Conservation (phyloP, 1,140 invertebrate species). For the Ceratitis capitata region DNA sequence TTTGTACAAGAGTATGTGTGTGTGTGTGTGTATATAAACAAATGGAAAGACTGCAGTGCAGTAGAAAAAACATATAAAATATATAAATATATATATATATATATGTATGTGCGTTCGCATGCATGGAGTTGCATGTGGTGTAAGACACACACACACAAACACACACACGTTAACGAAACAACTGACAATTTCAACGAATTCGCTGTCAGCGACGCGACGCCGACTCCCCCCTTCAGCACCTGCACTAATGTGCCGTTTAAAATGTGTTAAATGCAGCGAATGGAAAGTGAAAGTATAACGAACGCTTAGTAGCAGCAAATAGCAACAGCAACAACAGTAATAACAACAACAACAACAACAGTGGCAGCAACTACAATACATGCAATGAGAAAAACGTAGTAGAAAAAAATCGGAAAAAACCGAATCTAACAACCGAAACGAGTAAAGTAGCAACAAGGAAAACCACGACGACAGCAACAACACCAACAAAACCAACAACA, state of each 20-base stretch:
- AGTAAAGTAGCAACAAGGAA: not conserved
- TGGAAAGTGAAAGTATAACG: slow-evolving; percentile 21
- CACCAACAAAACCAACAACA: not conserved
- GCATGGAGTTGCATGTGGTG: not conserved
- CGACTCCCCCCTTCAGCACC: no score
- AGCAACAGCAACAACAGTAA: not conserved
- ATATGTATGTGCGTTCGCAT: not conserved
- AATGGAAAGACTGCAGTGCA: not conserved
- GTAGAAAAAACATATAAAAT: not conserved
- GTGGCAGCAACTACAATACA: no score
- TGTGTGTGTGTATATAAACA: no score
- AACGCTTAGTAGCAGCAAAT: not conserved
- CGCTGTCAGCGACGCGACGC: no score
- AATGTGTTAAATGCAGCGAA: slow-evolving; percentile 29
- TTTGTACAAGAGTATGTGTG: no score
- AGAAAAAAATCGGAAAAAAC: not conserved
- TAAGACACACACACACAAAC: no score
- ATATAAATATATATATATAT: not conserved
- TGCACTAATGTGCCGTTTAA: not conserved
- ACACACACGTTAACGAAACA: not conserved
- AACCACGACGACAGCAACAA: not conserved
- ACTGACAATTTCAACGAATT: not conserved
- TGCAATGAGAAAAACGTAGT: not conserved
- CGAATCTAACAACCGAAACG: not conserved
- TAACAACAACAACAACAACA: not conserved